Percentiles rank a stretch among this genome's conserved stretches.
These are phyloP conservation scores for Aeoliscus strigatus DNA, from an alignment of 2,797 vertebrate genomes.

Conservation along the genomic window DNA sequence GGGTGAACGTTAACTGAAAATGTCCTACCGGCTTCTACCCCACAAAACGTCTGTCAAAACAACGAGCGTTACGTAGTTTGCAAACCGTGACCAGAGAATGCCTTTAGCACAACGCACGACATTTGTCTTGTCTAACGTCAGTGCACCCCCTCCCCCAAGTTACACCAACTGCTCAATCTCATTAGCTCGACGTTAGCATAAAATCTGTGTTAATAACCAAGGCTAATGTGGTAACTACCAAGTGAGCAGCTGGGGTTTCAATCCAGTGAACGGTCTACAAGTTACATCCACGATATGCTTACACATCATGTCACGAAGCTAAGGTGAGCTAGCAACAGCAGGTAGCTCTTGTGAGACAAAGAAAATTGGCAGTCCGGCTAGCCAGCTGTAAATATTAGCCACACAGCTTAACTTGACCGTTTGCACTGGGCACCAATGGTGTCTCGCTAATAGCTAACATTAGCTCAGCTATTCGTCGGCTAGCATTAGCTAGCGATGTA, in stretches of 20 bases:
- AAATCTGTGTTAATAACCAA: slow-evolving; percentile 31
- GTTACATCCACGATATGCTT: not conserved
- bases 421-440: slow-evolving; percentile 30
- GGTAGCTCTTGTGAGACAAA: slow-evolving; percentile 50
- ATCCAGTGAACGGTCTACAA: no score
- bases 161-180: slow-evolving; percentile 21
- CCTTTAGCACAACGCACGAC: no score
- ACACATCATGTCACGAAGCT: fast-evolving
- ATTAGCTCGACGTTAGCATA: slow-evolving; percentile 21
- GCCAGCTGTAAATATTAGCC: slow-evolving; percentile 54
- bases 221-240: no score
- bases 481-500: slow-evolving; percentile 32
- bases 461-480: not conserved
- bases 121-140: not conserved
- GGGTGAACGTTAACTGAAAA: no score
- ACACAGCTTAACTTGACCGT: slow-evolving; percentile 24
- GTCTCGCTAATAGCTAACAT: slow-evolving; percentile 26
- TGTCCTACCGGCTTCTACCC: no score
- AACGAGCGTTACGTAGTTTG: no score
- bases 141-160: slow-evolving; percentile 35
- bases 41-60: no score
- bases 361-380: slow-evolving; percentile 46
- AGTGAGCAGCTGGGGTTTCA: no score
- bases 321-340: not conserved
- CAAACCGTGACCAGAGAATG: no score